These are phyloP conservation scores for Terrapene triunguis DNA, from an alignment of 2,113 vertebrate species.

Conservation along the genomic window DNA sequence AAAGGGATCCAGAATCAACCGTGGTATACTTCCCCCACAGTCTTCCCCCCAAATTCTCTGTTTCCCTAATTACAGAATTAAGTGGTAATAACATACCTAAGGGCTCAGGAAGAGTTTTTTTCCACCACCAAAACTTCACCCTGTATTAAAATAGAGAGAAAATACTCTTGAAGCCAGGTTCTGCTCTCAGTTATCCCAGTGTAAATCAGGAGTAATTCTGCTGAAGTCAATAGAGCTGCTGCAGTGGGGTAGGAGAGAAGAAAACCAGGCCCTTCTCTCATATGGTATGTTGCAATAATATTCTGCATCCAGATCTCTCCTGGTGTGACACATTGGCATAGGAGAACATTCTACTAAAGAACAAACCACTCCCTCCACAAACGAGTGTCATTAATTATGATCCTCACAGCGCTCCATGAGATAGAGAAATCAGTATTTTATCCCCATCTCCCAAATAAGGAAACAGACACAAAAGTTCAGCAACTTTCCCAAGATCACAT, in stretches of 20 bases:
- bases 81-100: not conserved
- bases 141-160: not conserved
- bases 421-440: not conserved
- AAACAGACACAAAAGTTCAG: not conserved
- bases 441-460: not conserved
- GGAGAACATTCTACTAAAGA: not conserved
- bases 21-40: too few species aligned
- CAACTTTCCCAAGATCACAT: not conserved
- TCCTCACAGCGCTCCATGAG: not conserved
- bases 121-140: not conserved
- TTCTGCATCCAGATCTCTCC: not conserved
- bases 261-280: not conserved
- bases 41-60: fast-evolving
- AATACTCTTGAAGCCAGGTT: not conserved
- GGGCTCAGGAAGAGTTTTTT: not conserved
- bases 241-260: not conserved
- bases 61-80: not conserved
- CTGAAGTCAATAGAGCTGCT: not conserved
- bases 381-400: not conserved
- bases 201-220: not conserved
- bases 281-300: not conserved
- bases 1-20: not conserved
- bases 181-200: not conserved
- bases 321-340: not conserved
- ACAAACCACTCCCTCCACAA: not conserved